Conservation (phyloP, 1,140 invertebrate genomes). For the Halictus rubicundus region DNA sequence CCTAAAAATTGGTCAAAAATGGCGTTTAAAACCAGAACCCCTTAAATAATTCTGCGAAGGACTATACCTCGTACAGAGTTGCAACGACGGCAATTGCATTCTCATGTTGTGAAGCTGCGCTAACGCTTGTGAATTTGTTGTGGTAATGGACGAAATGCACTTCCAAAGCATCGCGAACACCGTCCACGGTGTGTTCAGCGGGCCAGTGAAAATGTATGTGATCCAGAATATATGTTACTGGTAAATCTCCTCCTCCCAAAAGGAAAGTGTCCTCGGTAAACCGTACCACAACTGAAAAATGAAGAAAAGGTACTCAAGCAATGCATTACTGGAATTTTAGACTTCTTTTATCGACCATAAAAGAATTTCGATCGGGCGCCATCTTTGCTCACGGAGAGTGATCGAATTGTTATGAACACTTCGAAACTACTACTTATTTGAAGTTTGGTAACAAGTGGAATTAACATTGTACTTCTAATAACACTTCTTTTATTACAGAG, state of each 20-base stretch:
- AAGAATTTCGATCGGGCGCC: too few species aligned
- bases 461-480: too few species aligned
- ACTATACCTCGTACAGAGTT: constrained; percentile 85
- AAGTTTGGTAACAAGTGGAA: too few species aligned
- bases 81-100: constrained; percentile 87
- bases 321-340: too few species aligned
- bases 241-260: constrained; percentile 80
- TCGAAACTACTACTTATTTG: too few species aligned
- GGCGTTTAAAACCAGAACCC: too few species aligned
- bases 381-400: too few species aligned
- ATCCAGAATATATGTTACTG: constrained; percentile 82
- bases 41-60: constrained; percentile 5
- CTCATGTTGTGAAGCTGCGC: constrained; percentile 80
- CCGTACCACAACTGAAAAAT: constrained; percentile 72
- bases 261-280: constrained; percentile 68
- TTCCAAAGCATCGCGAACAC: constrained; percentile 82
- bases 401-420: too few species aligned
- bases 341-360: too few species aligned
- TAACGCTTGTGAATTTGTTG: constrained; percentile 81
- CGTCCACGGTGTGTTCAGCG: constrained; percentile 87
- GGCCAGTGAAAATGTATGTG: constrained; percentile 91
- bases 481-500: too few species aligned
- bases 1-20: too few species aligned
- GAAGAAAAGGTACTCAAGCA: too few species aligned
- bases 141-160: constrained; percentile 88